These are phyloP conservation scores for Caiman crocodilus DNA, from an alignment of 2,797 vertebrate species.

Conservation along the genomic window DNA sequence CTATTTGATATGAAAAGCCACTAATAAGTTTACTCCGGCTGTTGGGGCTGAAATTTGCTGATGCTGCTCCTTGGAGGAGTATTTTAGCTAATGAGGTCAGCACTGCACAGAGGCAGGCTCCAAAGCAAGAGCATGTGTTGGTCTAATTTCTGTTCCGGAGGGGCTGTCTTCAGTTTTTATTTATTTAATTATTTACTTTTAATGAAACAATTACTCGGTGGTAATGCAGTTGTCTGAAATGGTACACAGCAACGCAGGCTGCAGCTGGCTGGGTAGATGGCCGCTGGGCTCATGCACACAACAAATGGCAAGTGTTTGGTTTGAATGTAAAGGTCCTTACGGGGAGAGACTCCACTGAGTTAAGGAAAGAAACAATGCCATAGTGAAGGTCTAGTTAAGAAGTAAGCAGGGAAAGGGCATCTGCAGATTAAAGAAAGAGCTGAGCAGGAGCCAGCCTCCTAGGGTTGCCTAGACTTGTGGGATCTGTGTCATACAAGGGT, in stretches of 20 bases:
- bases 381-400: not conserved
- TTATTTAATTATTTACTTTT: not conserved
- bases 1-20: constrained; percentile 36
- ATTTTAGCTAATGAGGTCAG: constrained; percentile 36
- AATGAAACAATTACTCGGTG: not conserved
- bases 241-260: not conserved
- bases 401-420: not conserved
- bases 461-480: not conserved
- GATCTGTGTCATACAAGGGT: not conserved
- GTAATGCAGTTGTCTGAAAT: not conserved
- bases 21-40: constrained; percentile 23
- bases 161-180: not conserved
- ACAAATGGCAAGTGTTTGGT: not conserved
- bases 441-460: not conserved
- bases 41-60: constrained; percentile 26
- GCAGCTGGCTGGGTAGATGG: not conserved
- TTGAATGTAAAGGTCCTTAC: too few species aligned
- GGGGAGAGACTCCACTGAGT: not conserved
- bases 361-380: not conserved
- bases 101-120: not conserved
- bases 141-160: too few species aligned
- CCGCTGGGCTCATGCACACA: not conserved
- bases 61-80: constrained; percentile 19
- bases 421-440: not conserved
- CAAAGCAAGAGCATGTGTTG: not conserved